Evolutionary conservation across 2,797 vertebrate genomes (phyloP).

Genomic region (Lophius americanus): DNA sequence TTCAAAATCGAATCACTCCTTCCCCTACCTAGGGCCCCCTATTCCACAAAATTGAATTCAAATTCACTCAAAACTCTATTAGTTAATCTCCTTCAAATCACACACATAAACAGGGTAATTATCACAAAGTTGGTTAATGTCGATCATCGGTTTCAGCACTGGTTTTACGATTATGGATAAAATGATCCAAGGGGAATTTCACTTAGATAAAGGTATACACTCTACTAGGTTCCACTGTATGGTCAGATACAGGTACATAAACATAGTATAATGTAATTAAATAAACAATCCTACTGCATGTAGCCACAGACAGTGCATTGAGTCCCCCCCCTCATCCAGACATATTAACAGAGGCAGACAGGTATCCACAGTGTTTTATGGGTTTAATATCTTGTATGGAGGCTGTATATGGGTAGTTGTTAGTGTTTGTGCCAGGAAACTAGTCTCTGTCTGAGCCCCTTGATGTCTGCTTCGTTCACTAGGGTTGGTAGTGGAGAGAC

Average conservation of each 20-base stretch:
- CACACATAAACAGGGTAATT: no score
- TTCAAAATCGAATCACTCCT: no score
- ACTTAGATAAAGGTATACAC: neutral
- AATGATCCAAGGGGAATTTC: neutral
- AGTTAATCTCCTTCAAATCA: no score
- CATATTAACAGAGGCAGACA: slow-evolving; percentile 46
- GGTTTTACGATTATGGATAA: neutral
- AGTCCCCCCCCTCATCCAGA: slow-evolving; percentile 40
- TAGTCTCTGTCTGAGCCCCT: slow-evolving; percentile 66
- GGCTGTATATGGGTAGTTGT: slow-evolving; percentile 39
- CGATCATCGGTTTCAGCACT: neutral
- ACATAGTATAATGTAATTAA: neutral
- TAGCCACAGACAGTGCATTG: slow-evolving; percentile 1
- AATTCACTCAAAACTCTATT: no score
- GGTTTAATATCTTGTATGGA: slow-evolving; percentile 41
- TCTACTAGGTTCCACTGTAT: no score
- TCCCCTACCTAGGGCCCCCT: no score
- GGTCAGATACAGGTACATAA: neutral
- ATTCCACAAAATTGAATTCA: no score
- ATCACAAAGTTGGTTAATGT: neutral
- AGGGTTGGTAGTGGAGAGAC: slow-evolving; percentile 45
- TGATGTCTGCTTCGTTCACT: slow-evolving; percentile 60
- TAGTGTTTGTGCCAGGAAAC: slow-evolving; percentile 50
- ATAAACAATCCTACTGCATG: neutral
- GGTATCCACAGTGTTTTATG: slow-evolving; percentile 36